phyloP scores from a whole-genome alignment of 2,797 vertebrate genomes.

The Cirrhinus mrigala region DNA sequence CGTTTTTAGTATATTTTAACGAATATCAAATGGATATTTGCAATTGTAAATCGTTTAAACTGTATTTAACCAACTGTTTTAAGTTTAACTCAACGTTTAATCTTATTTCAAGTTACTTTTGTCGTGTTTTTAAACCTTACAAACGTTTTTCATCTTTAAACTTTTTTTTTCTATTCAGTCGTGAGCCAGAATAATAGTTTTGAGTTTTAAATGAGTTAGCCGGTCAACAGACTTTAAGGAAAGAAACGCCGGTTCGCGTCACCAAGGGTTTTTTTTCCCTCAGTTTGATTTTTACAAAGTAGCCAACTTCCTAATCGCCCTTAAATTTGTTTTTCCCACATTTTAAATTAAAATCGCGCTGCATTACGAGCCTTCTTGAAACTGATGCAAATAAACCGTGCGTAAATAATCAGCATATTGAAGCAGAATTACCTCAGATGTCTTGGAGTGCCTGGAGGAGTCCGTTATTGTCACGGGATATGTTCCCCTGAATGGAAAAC shows the following conservation, averaged over 20 bases:
- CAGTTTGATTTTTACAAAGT: not conserved
- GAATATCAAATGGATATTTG: not conserved
- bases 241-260: conserved; percentile 20
- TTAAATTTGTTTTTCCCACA: not conserved
- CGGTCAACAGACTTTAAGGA: not conserved
- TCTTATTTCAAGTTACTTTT: not conserved
- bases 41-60: not conserved
- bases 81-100: not conserved
- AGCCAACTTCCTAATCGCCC: not conserved
- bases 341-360: not conserved
- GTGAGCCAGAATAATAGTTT: not conserved
- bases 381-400: not conserved
- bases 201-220: not conserved
- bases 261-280: not conserved
- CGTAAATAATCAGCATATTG: conserved; percentile 18
- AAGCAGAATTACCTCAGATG: conserved; percentile 75
- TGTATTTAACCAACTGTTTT: not conserved
- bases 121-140: not conserved
- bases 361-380: not conserved
- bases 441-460: conserved; percentile 70
- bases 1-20: not conserved
- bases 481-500: conserved; percentile 78
- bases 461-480: conserved; percentile 79
- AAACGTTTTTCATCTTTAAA: not conserved
- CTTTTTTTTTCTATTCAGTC: no score